A percentile compares a stretch with the other conserved stretches of the same genome.
Evolutionary conservation across 2,888 invertebrate species (phyloP).

Genomic region (Esperia sulphurella): DNA sequence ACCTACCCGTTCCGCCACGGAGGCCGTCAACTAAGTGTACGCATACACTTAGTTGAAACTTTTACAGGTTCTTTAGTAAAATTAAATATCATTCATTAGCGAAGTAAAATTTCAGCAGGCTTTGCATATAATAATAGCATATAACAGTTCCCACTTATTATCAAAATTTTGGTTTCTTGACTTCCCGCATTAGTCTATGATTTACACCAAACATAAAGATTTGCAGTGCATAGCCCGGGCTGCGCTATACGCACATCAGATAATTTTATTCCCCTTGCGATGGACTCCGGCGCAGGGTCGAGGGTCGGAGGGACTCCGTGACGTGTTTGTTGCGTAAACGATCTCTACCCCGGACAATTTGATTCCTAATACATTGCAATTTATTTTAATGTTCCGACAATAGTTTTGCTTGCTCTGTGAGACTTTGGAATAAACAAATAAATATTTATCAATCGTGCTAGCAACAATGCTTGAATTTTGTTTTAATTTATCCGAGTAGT

Average conservation of each 20-base stretch:
- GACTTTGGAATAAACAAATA: no score
- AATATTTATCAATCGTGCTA: no score
- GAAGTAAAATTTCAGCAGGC: background rate
- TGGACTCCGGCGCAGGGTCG: constrained; percentile 33
- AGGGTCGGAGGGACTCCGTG: constrained; percentile 51
- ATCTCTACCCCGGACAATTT: constrained; percentile 55
- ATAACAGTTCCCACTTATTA: no score
- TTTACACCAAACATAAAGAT: constrained; percentile 32
- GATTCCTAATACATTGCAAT: constrained; percentile 61
- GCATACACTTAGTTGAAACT: no score
- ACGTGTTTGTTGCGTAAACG: constrained; percentile 63
- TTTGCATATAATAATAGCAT: background rate
- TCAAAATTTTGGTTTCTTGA: background rate
- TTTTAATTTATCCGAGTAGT: no score
- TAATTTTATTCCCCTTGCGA: constrained; percentile 67
- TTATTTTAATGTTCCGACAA: constrained; percentile 41
- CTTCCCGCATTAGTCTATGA: constrained; percentile 1
- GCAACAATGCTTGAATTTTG: no score
- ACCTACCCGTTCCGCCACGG: no score
- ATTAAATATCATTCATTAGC: no score
- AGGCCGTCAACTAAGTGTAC: no score
- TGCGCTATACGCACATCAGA: constrained; percentile 47
- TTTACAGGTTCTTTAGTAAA: no score
- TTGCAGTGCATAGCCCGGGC: constrained; percentile 40
- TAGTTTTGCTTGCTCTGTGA: background rate